Evolutionary conservation across 2,113 vertebrate genomes (phyloP).

Genomic region (Anolis carolinensis): DNA sequence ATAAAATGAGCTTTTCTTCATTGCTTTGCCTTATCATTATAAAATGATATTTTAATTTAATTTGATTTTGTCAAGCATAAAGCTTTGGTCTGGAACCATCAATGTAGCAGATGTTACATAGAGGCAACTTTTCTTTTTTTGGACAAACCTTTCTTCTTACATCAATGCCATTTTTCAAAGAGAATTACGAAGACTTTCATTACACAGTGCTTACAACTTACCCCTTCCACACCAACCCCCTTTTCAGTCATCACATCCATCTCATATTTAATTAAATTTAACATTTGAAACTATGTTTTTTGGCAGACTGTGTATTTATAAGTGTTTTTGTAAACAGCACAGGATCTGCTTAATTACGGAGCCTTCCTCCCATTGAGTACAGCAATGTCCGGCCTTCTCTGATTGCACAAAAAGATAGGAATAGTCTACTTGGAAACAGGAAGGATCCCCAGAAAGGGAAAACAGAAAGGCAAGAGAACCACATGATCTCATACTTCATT

Average conservation of each 20-base stretch:
- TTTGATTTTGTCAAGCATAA: not conserved
- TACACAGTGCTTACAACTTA: constrained; percentile 12
- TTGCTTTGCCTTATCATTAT: not conserved
- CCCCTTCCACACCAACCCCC: not conserved
- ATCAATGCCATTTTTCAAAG: constrained; percentile 1
- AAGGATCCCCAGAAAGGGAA: constrained; percentile 70
- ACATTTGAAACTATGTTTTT: constrained; percentile 60
- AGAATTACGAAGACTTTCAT: constrained; percentile 38
- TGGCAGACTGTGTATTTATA: constrained; percentile 54
- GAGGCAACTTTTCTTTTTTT: not conserved
- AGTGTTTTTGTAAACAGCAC: constrained; percentile 78
- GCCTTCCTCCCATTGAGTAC: constrained; percentile 79
- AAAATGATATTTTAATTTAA: constrained; percentile 1
- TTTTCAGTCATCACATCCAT: not conserved
- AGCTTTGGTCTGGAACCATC: not conserved
- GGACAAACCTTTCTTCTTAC: not conserved
- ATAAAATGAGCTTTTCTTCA: not conserved
- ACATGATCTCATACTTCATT: rapidly evolving
- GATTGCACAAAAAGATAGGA: constrained; percentile 67
- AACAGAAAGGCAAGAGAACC: constrained; percentile 16
- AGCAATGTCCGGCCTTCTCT: constrained; percentile 66
- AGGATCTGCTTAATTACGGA: constrained; percentile 75
- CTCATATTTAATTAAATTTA: constrained; percentile 47
- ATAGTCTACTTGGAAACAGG: constrained; percentile 67
- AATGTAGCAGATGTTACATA: not conserved